These are phyloP conservation scores for Trachelipus rathkii DNA, from an alignment of 1,140 invertebrate genomes.

Conservation along the genomic window DNA sequence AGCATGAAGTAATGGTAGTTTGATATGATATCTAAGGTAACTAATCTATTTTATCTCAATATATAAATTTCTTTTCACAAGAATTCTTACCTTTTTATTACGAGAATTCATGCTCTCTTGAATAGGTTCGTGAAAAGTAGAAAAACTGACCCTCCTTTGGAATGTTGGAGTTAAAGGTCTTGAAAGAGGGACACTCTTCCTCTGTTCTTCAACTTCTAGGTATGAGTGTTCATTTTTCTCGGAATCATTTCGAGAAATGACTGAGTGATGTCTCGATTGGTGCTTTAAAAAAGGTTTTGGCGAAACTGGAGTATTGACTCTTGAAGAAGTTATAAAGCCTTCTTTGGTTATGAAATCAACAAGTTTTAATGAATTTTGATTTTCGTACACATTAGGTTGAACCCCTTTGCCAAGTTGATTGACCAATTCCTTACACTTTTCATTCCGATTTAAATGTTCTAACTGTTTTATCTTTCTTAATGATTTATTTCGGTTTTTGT, in stretches of 20 bases:
- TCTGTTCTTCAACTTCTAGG: not conserved
- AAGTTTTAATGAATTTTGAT: not conserved
- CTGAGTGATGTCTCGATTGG: not conserved
- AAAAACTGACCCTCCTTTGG: not conserved
- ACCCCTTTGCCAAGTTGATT: not conserved
- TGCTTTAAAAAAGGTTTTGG: not conserved
- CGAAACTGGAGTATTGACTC: not conserved
- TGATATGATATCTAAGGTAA: too few species aligned
- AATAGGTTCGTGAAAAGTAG: not conserved
- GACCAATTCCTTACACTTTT: not conserved
- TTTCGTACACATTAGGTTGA: slow-evolving; percentile 4
- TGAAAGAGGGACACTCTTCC: not conserved
- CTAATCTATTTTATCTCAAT: too few species aligned
- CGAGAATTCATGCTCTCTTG: not conserved
- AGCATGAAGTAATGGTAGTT: too few species aligned
- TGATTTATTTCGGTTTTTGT: not conserved
- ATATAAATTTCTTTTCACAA: too few species aligned
- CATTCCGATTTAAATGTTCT: not conserved
- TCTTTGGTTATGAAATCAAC: not conserved
- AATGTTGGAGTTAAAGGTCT: not conserved
- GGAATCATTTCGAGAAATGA: not conserved
- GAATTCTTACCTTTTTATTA: too few species aligned
- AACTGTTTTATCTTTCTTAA: not conserved
- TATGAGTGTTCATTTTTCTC: not conserved
- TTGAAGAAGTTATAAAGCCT: not conserved